Evolutionary conservation across 2,888 invertebrate genomes (phyloP).

Genomic region (Drosophila anceps): DNA sequence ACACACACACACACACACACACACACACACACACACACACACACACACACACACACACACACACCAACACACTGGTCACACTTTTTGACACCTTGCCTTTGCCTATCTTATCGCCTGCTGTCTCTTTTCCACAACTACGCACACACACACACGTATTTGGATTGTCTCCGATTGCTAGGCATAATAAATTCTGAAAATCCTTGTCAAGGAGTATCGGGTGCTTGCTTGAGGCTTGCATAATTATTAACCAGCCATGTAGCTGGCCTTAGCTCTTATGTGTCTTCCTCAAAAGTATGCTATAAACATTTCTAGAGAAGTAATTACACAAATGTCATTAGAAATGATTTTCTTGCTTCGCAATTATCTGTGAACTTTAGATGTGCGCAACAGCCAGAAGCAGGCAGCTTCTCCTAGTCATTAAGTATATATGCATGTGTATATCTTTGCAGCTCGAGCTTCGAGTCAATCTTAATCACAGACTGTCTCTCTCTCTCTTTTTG

Average conservation of each 20-base stretch:
- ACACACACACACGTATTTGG: background rate
- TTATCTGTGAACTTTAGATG: background rate
- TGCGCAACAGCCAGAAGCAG: background rate
- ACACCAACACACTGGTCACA: conserved; percentile 7
- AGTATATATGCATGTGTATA: too few species aligned
- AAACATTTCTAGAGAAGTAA: background rate
- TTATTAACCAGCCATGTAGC: background rate
- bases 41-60: background rate
- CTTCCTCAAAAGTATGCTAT: background rate
- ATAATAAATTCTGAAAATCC: conserved; percentile 5
- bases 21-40: conserved; percentile 14
- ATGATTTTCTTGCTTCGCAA: background rate
- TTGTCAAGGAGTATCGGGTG: background rate
- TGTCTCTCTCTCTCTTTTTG: background rate
- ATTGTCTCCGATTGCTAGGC: background rate
- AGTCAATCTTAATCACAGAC: too few species aligned
- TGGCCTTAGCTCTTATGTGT: background rate
- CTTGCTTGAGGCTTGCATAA: background rate
- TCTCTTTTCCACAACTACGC: background rate
- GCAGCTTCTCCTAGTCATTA: background rate
- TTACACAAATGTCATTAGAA: background rate
- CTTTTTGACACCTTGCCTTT: conserved; percentile 33
- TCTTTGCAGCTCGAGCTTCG: too few species aligned
- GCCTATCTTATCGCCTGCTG: background rate
- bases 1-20: conserved; percentile 23